These are phyloP conservation scores for Rhynchonycteris naso DNA, from an alignment of 2,797 vertebrate species.

Conservation along the genomic window DNA sequence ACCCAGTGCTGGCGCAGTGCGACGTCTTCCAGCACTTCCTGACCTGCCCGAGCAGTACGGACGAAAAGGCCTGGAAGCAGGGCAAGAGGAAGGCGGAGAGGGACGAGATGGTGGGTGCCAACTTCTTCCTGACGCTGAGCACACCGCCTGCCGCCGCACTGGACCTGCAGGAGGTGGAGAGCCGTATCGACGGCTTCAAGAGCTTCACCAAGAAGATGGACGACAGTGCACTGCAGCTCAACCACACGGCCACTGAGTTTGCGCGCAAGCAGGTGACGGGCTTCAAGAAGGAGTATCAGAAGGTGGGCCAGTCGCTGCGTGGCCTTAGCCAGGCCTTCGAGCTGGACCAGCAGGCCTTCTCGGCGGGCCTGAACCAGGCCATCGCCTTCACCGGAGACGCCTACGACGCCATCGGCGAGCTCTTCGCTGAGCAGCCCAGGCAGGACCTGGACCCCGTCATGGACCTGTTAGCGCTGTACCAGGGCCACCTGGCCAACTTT, in stretches of 20 bases:
- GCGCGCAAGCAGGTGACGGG: slow-evolving; percentile 97
- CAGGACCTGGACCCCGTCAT: slow-evolving; percentile 96
- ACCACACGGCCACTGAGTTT: slow-evolving; percentile 93
- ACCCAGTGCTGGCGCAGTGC: slow-evolving; percentile 94
- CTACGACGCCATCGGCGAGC: slow-evolving; percentile 95
- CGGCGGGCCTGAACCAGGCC: slow-evolving; percentile 93
- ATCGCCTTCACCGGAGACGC: slow-evolving; percentile 96
- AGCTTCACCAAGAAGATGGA: slow-evolving; percentile 98
- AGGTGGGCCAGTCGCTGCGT: slow-evolving; percentile 95
- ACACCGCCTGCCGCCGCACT: slow-evolving; percentile 88
- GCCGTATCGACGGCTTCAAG: slow-evolving; percentile 96
- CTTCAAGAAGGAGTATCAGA: slow-evolving; percentile 99
- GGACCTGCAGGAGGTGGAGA: slow-evolving; percentile 97
- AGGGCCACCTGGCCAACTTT: slow-evolving; percentile 98
- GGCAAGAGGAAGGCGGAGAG: slow-evolving; percentile 98
- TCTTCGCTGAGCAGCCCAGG: slow-evolving; percentile 96
- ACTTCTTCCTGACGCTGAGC: slow-evolving; percentile 98
- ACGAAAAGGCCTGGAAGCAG: slow-evolving; percentile 98
- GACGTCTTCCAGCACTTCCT: slow-evolving; percentile 99
- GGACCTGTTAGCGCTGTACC: slow-evolving; percentile 97
- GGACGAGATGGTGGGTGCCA: slow-evolving; percentile 98
- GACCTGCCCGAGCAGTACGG: slow-evolving; percentile 91
- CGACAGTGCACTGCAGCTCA: slow-evolving; percentile 94
- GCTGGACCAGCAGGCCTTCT: slow-evolving; percentile 96
- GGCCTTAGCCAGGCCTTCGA: slow-evolving; percentile 96